Evolutionary conservation across 2,888 invertebrate genomes (phyloP), one percentile per base, ranked within the genome.

Genomic region (Chloroclysta siterata): DNA sequence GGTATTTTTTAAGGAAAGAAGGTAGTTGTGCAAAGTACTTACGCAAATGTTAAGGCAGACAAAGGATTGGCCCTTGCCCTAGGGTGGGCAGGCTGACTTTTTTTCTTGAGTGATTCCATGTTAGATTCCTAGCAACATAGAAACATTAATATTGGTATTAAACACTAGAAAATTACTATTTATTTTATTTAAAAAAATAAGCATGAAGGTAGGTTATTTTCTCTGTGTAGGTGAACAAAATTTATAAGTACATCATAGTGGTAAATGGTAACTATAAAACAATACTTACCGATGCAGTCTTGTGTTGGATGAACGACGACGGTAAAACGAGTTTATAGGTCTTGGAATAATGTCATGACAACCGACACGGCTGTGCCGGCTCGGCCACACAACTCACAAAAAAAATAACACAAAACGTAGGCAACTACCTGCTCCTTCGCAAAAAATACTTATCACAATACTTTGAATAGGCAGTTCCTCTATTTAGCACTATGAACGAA

Each of bases 41-140:
- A 96, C 96, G 94, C 91, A 85, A 95, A 95, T 61, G 95, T 95
- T 53, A 95, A 82, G n/a, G 94, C 91, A 33, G 96, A 95, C 41
- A 96, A 72, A n/a, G 94, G 92, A 79, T 95, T 95, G 15, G 95
- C 94, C 72, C 85, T 93, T 73, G 95, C 94, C 76, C 95, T 91
- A 0, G 95, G 96, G 87, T 96, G 95, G 58, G 93, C 88, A 67
- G 93, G 94, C 60, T 93, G 93, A 57, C 90, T 87, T 75, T 89
- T 93, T 80, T 93, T 94, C 73, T 92, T 93, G 72, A 87, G 85
- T 59, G 93, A 86, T 81, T 94, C 94, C 94, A 94, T 94, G 65
- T 46, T 42, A 36, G 62, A 53, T 13, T 17, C 51, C n/a, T 44
- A 60, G 28, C 17, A 47, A 53, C 22, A 47, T 57, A 41, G 17